These are phyloP conservation scores for Carcharodon carcharias DNA, from an alignment of 2,797 vertebrate species.

Conservation along the genomic window DNA sequence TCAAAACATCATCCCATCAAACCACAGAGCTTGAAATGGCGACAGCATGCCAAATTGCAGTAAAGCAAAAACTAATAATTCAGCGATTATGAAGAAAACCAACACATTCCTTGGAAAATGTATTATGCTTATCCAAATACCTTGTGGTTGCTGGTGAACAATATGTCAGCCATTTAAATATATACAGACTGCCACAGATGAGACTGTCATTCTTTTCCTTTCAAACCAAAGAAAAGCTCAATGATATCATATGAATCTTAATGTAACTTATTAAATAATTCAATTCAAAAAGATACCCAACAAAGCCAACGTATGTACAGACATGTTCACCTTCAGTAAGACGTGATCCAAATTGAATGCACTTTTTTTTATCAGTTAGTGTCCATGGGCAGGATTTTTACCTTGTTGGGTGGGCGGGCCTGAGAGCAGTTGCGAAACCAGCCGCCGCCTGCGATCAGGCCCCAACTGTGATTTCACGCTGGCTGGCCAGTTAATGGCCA, in stretches of 20 bases:
- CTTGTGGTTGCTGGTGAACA: neutral
- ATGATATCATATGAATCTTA: neutral
- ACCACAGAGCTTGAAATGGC: neutral
- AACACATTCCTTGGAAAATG: neutral
- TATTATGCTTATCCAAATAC: neutral
- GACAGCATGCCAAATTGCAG: neutral
- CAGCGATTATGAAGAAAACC: neutral
- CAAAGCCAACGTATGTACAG: neutral
- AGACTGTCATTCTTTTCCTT: neutral
- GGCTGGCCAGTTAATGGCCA: too few relatives aligned
- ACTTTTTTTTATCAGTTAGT: neutral
- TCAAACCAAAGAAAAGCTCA: neutral
- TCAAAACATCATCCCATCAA: neutral
- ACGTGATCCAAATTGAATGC: neutral
- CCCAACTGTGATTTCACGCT: too few relatives aligned
- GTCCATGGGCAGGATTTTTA: neutral
- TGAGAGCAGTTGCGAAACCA: too few relatives aligned
- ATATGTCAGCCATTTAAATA: neutral
- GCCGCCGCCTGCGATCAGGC: too few relatives aligned
- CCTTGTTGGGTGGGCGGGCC: too few relatives aligned
- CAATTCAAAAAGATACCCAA: neutral
- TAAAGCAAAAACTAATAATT: neutral
- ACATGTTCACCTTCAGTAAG: neutral
- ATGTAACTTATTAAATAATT: neutral
- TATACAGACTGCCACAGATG: neutral